Evolutionary conservation across 1,140 invertebrate species (phyloP).

Genomic region (Cydia fagiglandana): DNA sequence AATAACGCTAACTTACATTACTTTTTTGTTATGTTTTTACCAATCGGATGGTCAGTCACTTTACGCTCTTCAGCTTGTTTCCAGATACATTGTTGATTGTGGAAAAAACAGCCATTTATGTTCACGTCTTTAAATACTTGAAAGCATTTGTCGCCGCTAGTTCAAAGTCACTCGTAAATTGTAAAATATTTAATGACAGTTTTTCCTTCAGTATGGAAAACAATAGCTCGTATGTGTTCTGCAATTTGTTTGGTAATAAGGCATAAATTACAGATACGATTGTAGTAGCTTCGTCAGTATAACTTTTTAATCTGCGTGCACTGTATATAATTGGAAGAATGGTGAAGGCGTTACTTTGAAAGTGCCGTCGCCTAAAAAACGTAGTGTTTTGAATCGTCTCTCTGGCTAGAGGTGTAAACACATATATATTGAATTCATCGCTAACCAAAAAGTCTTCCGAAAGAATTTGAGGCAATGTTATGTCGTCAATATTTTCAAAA

Average conservation of each 20-base stretch:
- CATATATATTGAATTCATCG: slow-evolving; percentile 3
- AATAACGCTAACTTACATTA: not conserved
- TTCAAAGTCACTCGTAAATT: not conserved
- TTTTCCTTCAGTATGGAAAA: not conserved
- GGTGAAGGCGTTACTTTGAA: not conserved
- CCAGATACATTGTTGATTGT: not conserved
- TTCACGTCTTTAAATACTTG: not conserved
- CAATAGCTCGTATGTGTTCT: not conserved
- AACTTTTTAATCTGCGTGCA: not conserved
- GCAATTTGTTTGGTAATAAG: not conserved
- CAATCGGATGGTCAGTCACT: not conserved
- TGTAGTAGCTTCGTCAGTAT: not conserved
- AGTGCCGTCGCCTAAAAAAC: not conserved
- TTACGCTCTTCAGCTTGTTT: not conserved
- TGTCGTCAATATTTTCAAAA: not conserved
- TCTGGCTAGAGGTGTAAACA: not conserved
- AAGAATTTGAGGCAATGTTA: not conserved
- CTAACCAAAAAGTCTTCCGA: not conserved
- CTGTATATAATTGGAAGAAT: not conserved
- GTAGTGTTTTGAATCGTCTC: not conserved
- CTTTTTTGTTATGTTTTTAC: not conserved
- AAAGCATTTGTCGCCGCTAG: not conserved
- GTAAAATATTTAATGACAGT: not conserved
- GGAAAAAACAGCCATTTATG: not conserved
- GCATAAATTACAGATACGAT: not conserved